Base-by-base conservation (phyloP, 92 coral and sea anemone species). In the Micromussa lordhowensis region DNA sequence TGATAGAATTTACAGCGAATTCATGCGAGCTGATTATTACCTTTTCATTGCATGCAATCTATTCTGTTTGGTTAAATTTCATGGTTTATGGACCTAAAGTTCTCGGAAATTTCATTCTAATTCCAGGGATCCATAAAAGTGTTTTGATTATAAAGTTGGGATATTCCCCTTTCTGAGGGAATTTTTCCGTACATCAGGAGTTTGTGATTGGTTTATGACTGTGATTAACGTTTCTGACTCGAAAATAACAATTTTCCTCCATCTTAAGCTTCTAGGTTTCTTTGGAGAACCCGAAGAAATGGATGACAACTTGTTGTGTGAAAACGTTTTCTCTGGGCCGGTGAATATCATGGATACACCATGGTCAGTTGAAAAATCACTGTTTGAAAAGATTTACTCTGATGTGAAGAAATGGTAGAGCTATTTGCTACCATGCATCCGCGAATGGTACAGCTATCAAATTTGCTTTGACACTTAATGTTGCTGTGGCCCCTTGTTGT, bases 81-180 rank as follows among this genome's bases (percentile, higher is more conserved):
- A 66, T 31, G 30, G 71, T 72, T 72, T 72, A 2, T 5, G 38
- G 24, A 28, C 54, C 77, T 48, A 10, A 44, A 34, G 74, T 85
- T 85, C 88, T 85, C 88, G 88, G 88, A 85, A 85, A 57, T 4
- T 14, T 22, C n/a, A 30, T 12, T 61, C n/a, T n/a, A n/a, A n/a
- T n/a, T n/a, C 89, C 66, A 31, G 18, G 89, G 64, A 85, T 22
- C 49, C 75, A 40, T 16, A 1, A 22, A 1, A 0, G 24, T 32
- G 59, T n/a, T n/a, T n/a, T n/a, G n/a, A n/a, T n/a, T n/a, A n/a
- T n/a, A n/a, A 17, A 16, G 19, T 38, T 29, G 89, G 89, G 77
- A n/a, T 36, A 75, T 49, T 35, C 68, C 89, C 83, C 71, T 3
- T 18, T 5, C 2, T 19, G 32, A 78, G 83, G 89, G 83, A 77